phyloP scores from a whole-genome alignment of 1,140 invertebrate species.

The Camponotus floridanus region DNA sequence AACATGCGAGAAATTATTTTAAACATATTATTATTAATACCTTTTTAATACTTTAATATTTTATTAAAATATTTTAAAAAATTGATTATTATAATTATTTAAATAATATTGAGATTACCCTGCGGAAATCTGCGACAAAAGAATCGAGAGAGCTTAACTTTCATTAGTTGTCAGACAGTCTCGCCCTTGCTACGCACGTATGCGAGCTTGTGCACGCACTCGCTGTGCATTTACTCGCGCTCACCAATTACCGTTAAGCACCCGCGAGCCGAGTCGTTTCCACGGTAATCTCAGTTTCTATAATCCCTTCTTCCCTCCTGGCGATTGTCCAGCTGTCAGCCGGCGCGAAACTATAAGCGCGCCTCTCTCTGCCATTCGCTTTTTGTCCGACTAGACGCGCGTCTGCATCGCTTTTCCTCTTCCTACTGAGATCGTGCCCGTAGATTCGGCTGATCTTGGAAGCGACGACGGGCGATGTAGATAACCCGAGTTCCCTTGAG shows the following conservation, averaged over 20 bases:
- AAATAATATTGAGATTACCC: constrained; percentile 15
- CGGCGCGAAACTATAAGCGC: constrained; percentile 69
- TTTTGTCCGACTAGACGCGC: constrained; percentile 58
- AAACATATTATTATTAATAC: too few species aligned
- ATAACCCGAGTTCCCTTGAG: constrained; percentile 38
- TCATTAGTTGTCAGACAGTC: constrained; percentile 41
- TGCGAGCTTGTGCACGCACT: constrained; percentile 34
- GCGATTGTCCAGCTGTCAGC: constrained; percentile 77
- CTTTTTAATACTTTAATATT: too few species aligned
- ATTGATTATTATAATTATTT: neutral
- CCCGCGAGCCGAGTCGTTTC: constrained; percentile 66
- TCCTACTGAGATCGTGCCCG: constrained; percentile 62
- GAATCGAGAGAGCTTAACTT: constrained; percentile 40
- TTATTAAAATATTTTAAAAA: too few species aligned
- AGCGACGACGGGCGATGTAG: constrained; percentile 49
- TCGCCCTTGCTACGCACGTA: constrained; percentile 22
- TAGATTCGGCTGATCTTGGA: constrained; percentile 66
- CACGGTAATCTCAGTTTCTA: constrained; percentile 76
- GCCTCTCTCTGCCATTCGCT: constrained; percentile 49
- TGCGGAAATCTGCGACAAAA: neutral
- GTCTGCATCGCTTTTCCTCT: constrained; percentile 53
- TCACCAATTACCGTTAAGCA: constrained; percentile 74
- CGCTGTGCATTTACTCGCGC: constrained; percentile 63
- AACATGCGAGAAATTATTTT: too few species aligned
- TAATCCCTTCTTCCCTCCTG: constrained; percentile 69